phyloP scores from a whole-genome alignment of 2,888 invertebrate genomes.

The Nebria salina region DNA sequence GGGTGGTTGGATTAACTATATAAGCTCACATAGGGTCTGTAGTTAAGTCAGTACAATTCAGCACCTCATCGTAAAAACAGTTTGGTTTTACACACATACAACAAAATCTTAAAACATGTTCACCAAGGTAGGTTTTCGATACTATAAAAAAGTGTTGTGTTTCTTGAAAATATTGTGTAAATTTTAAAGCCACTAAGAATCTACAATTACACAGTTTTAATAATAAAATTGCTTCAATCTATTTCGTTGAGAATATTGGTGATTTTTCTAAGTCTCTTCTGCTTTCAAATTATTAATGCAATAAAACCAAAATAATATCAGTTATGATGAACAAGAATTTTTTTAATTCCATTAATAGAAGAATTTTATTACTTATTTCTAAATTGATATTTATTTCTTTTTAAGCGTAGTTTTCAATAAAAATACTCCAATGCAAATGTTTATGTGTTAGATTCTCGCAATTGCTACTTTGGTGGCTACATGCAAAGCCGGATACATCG shows the following conservation, averaged over 20 bases:
- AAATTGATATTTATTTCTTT: too few species aligned
- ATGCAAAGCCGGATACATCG: conserved; percentile 48
- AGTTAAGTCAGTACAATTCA: conserved; percentile 36
- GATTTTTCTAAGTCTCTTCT: too few species aligned
- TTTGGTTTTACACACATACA: conserved; percentile 29
- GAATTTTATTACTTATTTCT: too few species aligned
- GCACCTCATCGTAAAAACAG: conserved; percentile 31
- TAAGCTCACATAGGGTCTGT: conserved; percentile 29
- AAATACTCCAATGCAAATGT: not conserved
- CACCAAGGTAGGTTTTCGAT: conserved; percentile 35
- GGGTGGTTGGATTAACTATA: conserved; percentile 40
- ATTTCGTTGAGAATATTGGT: too few species aligned
- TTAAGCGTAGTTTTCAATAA: too few species aligned
- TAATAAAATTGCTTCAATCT: too few species aligned
- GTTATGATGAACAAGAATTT: too few species aligned
- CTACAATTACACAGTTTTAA: not conserved
- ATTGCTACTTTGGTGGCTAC: conserved; percentile 42
- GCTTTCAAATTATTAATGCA: too few species aligned
- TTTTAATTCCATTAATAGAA: too few species aligned
- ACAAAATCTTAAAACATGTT: conserved; percentile 27
- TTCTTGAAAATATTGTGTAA: not conserved
- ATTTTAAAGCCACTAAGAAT: not conserved
- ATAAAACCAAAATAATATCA: too few species aligned
- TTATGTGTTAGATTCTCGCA: conserved; percentile 33
- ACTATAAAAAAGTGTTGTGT: conserved; percentile 3